Conservation (phyloP, 2,113 vertebrate species). For the Cryptomyrus ogoouensis region DNA sequence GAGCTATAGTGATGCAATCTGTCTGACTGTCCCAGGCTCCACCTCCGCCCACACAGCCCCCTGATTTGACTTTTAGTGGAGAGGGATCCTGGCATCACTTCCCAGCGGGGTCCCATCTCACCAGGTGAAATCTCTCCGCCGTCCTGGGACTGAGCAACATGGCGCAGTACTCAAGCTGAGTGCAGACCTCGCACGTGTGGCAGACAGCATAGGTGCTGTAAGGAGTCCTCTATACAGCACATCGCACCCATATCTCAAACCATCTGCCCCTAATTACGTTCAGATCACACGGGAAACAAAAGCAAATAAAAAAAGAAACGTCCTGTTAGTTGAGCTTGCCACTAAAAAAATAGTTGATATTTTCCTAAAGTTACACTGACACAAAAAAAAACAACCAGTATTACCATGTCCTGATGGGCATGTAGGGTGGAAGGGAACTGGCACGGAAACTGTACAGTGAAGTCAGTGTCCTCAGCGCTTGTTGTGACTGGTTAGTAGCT, state of each 20-base stretch:
- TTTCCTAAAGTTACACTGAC: neutral
- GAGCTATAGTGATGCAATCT: slow-evolving; percentile 45
- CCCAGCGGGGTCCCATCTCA: neutral
- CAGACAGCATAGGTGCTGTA: neutral
- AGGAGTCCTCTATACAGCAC: neutral
- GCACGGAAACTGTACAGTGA: neutral
- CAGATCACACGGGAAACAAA: neutral
- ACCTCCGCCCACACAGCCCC: neutral
- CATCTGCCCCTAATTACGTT: neutral
- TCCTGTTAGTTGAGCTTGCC: neutral
- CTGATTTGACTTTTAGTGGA: neutral
- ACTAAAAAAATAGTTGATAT: neutral
- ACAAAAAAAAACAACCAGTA: neutral
- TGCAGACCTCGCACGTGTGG: neutral
- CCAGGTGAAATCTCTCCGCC: neutral
- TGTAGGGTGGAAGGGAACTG: neutral
- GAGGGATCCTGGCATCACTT: neutral
- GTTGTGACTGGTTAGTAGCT: neutral
- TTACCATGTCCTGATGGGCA: neutral
- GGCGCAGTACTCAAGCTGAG: neutral
- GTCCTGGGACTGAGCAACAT: neutral
- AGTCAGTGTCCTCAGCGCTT: neutral
- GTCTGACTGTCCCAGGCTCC: neutral
- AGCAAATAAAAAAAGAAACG: neutral
- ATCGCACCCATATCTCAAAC: neutral